Base-by-base conservation (phyloP, 2,113 vertebrate genomes). In the Amphilophus citrinellus region DNA sequence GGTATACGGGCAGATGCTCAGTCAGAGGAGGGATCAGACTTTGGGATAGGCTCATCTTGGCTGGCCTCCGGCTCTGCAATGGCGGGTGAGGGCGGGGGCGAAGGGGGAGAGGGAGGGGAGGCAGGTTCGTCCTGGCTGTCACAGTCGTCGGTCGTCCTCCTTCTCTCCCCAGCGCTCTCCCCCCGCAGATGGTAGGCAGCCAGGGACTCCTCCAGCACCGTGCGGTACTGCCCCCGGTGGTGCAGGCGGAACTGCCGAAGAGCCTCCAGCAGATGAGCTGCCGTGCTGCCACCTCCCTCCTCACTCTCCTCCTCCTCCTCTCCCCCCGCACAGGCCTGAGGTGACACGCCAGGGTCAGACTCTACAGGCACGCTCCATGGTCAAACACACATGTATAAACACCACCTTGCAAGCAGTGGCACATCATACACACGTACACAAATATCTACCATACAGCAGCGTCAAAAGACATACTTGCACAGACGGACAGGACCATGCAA, bases 181-280 rank as follows among this genome's bases (percentile, higher is more conserved):
- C 86, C 93, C 60, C 95, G 96, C 96, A 96, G 95, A 91, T 96
- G 96, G 96, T 97, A 98, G 95, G 95, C 94, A 95, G 95, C 95
- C 94, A 99, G 97, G 92, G 98, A 96, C 93, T 98, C 98, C 96
- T 99, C 98, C 97, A 99, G 97, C 84, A 98, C 97, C 66, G 98
- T 94, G 89, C 97, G 97, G 95, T 98, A 99, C 97, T 98, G 98
- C 89, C 98, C 98, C 97, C 98, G 97, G 96, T 99, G 98, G 96
- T 96, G 97, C 95, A 98, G 96, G 96, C 98, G 98, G 96, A 99
- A 97, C 96, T 99, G 97, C 94, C 98, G 98, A 93, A 99, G 97
- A 17, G 97, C 98, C 96, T 99, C 97, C 97, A 97, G 95, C 95
- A 99, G 97, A 95, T 98, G 98, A 86, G 97, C 97, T 95, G 97